These are phyloP conservation scores for Phalacrocorax aristotelis DNA, from an alignment of 2,113 vertebrate genomes.

Conservation along the genomic window DNA sequence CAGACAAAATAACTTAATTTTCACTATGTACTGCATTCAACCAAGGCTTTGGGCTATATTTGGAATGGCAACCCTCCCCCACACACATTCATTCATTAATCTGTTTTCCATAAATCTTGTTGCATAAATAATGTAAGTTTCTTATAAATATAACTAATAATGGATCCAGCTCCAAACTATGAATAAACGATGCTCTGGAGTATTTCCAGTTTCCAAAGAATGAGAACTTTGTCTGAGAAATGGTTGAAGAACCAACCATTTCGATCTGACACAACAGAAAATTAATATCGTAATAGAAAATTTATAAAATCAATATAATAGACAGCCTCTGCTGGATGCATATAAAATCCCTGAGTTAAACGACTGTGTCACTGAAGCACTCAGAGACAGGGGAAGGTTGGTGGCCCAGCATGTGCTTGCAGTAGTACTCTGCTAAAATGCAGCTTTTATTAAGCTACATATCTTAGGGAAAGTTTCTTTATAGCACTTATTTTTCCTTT, in stretches of 20 bases:
- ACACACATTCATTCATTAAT: not conserved
- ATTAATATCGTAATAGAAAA: conserved; percentile 46
- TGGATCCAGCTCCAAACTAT: not conserved
- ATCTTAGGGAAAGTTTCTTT: conserved; percentile 25
- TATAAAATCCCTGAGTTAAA: conserved; percentile 50
- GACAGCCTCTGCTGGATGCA: conserved; percentile 19
- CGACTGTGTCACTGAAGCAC: not conserved
- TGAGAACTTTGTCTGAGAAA: conserved; percentile 20
- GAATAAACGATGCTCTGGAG: conserved; percentile 9
- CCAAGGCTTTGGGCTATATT: conserved; percentile 1
- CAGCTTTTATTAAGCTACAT: conserved; percentile 51
- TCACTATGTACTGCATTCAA: not conserved
- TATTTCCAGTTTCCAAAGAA: conserved; percentile 1
- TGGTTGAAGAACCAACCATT: not conserved
- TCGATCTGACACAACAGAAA: conserved; percentile 11
- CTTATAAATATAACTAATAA: conserved; percentile 53
- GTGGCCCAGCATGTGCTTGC: conserved; percentile 33
- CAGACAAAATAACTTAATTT: conserved; percentile 22
- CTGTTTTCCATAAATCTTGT: conserved; percentile 31
- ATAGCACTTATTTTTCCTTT: conserved; percentile 15
- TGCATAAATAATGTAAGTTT: conserved; percentile 26
- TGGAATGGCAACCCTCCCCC: not conserved
- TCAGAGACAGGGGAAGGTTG: not conserved
- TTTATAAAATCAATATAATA: conserved; percentile 44
- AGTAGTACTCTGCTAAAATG: not conserved